These are phyloP conservation scores for Conger conger DNA, from an alignment of 2,113 vertebrate genomes.

Conservation along the genomic window DNA sequence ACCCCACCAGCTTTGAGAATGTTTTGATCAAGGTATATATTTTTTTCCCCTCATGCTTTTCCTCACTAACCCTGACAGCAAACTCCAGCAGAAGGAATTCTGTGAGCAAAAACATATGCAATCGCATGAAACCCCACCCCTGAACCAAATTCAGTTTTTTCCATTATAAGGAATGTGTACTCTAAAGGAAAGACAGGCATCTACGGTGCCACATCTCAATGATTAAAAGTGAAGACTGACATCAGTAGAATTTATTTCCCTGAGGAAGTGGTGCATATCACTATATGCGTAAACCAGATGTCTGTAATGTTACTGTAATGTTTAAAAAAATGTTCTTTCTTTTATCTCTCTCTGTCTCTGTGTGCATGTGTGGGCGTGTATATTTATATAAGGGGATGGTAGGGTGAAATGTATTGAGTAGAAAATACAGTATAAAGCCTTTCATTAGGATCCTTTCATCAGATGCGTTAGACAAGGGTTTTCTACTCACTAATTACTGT, in stretches of 20 bases:
- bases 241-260: neutral
- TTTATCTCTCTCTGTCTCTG: too few species aligned
- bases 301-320: too few species aligned
- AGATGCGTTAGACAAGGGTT: neutral
- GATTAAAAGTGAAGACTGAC: neutral
- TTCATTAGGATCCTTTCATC: neutral
- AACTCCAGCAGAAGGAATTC: neutral
- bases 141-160: neutral
- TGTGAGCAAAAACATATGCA: neutral
- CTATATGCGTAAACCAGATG: too few species aligned
- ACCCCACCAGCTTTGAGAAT: conserved; percentile 76
- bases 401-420: too few species aligned
- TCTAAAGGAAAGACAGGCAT: neutral
- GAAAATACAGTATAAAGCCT: neutral
- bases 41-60: neutral
- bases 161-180: neutral
- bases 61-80: neutral
- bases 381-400: too few species aligned
- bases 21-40: conserved; percentile 73
- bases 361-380: too few species aligned
- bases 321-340: too few species aligned
- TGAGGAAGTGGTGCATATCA: too few species aligned
- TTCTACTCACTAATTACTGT: neutral
- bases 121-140: neutral
- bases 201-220: neutral